Evolutionary conservation across 2,113 vertebrate genomes (phyloP).

Genomic region (Lophius piscatorius): DNA sequence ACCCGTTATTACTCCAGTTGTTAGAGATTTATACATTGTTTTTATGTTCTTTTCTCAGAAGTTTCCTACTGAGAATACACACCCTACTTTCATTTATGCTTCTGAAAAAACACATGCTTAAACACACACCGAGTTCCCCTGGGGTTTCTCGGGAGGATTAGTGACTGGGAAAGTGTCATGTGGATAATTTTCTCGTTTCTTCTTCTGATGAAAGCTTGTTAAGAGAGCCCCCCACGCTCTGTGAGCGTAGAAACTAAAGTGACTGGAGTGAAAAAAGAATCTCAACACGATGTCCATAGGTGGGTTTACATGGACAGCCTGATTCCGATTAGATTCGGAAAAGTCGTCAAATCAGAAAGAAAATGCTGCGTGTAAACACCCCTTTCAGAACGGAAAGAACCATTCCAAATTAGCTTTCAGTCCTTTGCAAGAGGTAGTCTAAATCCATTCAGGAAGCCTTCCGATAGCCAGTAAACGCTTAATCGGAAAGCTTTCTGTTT

Average conservation of each 20-base stretch:
- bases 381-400: too few species aligned
- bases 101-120: not conserved
- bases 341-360: too few species aligned
- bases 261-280: slow-evolving; percentile 57
- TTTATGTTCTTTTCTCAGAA: slow-evolving; percentile 33
- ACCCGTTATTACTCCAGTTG: slow-evolving; percentile 22
- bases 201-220: slow-evolving; percentile 60
- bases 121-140: slow-evolving; percentile 22
- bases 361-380: too few species aligned
- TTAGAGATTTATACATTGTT: slow-evolving; percentile 31
- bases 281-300: slow-evolving; percentile 55
- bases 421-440: too few species aligned
- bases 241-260: slow-evolving; percentile 37
- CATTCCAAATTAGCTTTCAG: too few species aligned
- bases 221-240: slow-evolving; percentile 30
- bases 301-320: too few species aligned
- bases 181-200: slow-evolving; percentile 74
- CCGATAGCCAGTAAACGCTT: too few species aligned
- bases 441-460: too few species aligned
- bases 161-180: slow-evolving; percentile 52
- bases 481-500: too few species aligned
- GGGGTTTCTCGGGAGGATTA: slow-evolving; percentile 54
- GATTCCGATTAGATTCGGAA: too few species aligned
- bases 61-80: slow-evolving; percentile 11
- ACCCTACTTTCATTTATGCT: not conserved